Conservation (phyloP, 1,140 invertebrate genomes). For the Cylas formicarius region DNA sequence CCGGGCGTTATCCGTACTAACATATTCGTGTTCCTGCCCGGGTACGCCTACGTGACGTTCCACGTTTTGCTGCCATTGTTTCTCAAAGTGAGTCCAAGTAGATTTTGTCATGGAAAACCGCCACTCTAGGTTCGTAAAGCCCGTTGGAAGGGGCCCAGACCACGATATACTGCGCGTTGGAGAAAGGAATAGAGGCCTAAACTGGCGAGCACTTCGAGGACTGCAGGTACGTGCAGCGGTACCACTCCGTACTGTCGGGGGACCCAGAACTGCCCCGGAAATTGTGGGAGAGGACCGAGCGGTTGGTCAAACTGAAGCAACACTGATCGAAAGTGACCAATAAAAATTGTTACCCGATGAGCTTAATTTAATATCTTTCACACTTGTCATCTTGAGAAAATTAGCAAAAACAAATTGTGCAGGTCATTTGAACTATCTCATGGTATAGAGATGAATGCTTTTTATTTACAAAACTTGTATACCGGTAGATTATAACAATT, state of each 20-base stretch:
- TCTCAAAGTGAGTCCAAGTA: constrained; percentile 21
- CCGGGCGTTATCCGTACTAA: constrained; percentile 50
- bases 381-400: too few relatives aligned
- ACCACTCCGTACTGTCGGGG: constrained; percentile 10
- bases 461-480: too few relatives aligned
- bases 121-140: constrained; percentile 53
- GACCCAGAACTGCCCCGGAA: constrained; percentile 15
- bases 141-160: constrained; percentile 74
- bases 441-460: too few relatives aligned
- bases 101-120: constrained; percentile 56
- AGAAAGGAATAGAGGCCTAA: constrained; percentile 55
- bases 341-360: too few relatives aligned
- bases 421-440: too few relatives aligned
- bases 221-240: constrained; percentile 13
- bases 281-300: constrained; percentile 22
- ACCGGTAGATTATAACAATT: too few relatives aligned
- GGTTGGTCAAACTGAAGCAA: constrained; percentile 19
- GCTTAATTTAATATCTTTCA: too few relatives aligned
- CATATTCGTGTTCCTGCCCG: too few relatives aligned
- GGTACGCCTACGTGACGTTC: too few relatives aligned
- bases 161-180: constrained; percentile 64
- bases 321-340: too few relatives aligned
- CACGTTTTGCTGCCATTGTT: constrained; percentile 9
- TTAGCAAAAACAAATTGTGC: too few relatives aligned
- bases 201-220: constrained; percentile 22